Percentiles rank a stretch among this genome's conserved stretches.
These are phyloP conservation scores for Platycheirus rosarum DNA, from an alignment of 2,888 invertebrate genomes.

Conservation along the genomic window DNA sequence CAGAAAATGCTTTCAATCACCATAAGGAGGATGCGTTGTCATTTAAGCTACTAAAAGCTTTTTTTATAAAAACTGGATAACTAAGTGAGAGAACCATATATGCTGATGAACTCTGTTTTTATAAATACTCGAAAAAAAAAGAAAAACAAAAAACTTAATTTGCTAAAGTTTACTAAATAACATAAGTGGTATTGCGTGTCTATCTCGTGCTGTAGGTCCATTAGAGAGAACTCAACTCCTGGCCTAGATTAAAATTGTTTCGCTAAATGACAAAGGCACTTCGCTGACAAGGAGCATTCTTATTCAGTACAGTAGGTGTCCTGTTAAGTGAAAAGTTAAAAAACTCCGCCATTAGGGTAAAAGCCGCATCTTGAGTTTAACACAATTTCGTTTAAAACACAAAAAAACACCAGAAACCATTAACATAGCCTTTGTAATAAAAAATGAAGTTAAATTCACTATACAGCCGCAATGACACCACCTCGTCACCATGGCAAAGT, in stretches of 20 bases:
- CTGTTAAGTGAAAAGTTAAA: slow-evolving; percentile 8
- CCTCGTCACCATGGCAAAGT: slow-evolving; percentile 36
- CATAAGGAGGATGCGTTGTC: too few relatives aligned
- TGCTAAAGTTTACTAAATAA: background rate
- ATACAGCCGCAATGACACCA: slow-evolving; percentile 43
- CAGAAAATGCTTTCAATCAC: too few relatives aligned
- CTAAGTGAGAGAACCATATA: too few relatives aligned
- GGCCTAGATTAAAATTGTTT: slow-evolving; percentile 5
- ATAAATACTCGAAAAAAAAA: background rate
- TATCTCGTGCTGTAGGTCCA: slow-evolving; percentile 6
- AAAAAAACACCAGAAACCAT: background rate
- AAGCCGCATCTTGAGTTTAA: slow-evolving; percentile 13
- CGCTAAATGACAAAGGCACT: background rate
- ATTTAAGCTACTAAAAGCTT: too few relatives aligned
- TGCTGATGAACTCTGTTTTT: too few relatives aligned
- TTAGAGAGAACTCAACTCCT: background rate
- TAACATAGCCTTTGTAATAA: background rate
- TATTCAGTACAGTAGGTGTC: too few relatives aligned
- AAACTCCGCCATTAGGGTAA: slow-evolving; percentile 11
- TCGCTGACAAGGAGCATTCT: too few relatives aligned
- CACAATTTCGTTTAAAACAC: background rate
- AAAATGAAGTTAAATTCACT: slow-evolving; percentile 16
- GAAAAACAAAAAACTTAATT: too few relatives aligned
- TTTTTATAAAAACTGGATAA: too few relatives aligned
- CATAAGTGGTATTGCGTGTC: background rate